phyloP scores from a whole-genome alignment of 92 coral and sea anemone genomes.

The Diadumene lineata region DNA sequence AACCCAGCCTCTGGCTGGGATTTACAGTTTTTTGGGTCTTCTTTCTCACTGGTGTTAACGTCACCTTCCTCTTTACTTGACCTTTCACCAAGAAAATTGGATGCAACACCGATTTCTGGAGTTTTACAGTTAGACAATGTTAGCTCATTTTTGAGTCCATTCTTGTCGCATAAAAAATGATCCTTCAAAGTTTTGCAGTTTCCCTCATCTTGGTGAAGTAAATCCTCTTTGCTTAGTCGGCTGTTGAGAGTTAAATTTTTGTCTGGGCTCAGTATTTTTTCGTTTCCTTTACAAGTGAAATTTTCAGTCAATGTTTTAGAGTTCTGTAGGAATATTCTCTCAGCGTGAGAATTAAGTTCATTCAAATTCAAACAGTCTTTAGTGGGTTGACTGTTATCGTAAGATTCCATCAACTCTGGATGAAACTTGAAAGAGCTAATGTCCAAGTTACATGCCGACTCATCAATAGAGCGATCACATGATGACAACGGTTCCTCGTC shows the following conservation, averaged over 20 bases:
- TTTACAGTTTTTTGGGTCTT: slow-evolving; percentile 36
- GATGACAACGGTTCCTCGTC: slow-evolving; percentile 59
- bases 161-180: not conserved
- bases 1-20: slow-evolving; percentile 44
- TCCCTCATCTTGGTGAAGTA: not conserved
- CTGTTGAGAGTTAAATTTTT: not conserved
- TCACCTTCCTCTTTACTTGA: slow-evolving; percentile 18
- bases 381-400: slow-evolving; percentile 48
- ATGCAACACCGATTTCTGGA: not conserved
- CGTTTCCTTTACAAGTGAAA: not conserved
- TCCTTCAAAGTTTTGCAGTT: not conserved
- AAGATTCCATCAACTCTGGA: slow-evolving; percentile 52
- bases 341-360: slow-evolving; percentile 10
- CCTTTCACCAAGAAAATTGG: not conserved
- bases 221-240: not conserved
- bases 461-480: slow-evolving; percentile 17
- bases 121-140: not conserved
- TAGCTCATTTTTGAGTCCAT: not conserved
- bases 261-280: not conserved
- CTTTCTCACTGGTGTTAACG: slow-evolving; percentile 23
- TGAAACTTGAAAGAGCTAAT: slow-evolving; percentile 34
- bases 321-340: not conserved
- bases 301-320: not conserved
- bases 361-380: slow-evolving; percentile 21
- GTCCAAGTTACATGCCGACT: slow-evolving; percentile 8